Evolutionary conservation across 2,888 invertebrate genomes (phyloP).

Genomic region (Hemistola chrysoprasaria): DNA sequence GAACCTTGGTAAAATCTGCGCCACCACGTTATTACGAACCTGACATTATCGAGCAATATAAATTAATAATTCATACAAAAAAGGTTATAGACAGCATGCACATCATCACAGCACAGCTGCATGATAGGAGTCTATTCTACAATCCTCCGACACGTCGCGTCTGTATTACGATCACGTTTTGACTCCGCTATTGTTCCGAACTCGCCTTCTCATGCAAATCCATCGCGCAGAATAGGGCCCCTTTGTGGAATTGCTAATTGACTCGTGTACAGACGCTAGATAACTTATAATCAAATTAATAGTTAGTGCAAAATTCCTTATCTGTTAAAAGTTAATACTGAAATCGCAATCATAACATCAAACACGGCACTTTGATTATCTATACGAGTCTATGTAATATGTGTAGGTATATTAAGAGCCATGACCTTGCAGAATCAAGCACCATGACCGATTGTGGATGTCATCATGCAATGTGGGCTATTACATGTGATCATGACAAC

Average conservation of each 20-base stretch:
- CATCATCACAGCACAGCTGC: not conserved
- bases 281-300: not conserved
- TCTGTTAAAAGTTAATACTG: too few relatives aligned
- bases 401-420: conserved; percentile 7
- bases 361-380: too few relatives aligned
- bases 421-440: conserved; percentile 16
- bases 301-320: not conserved
- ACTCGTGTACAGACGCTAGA: not conserved
- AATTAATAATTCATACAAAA: too few relatives aligned
- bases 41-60: too few relatives aligned
- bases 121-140: not conserved
- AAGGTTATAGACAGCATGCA: too few relatives aligned
- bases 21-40: too few relatives aligned
- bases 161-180: conserved; percentile 7
- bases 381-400: too few relatives aligned
- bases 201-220: conserved; percentile 3
- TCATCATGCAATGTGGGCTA: conserved; percentile 2
- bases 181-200: conserved; percentile 2
- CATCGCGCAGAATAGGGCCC: conserved; percentile 1
- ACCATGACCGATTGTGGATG: conserved; percentile 14
- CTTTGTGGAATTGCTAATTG: conserved; percentile 3
- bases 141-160: not conserved
- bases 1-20: too few relatives aligned
- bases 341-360: not conserved
- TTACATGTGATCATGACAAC: conserved; percentile 1